Conservation (phyloP, 2,888 invertebrate genomes). For the Archips xylosteana region DNA sequence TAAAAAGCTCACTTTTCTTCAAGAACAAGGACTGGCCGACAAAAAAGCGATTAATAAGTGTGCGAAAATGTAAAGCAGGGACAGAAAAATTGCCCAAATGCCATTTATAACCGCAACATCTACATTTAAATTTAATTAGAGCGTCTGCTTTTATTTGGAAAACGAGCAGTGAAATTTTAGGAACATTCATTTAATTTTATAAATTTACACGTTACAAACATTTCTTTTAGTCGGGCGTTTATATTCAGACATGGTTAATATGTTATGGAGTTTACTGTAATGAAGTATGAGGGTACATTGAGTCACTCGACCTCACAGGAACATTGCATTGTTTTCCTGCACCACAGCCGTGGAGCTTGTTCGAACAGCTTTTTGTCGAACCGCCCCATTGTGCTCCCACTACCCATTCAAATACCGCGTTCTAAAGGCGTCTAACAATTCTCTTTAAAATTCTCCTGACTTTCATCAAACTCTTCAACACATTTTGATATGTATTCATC, state of each 20-base stretch:
- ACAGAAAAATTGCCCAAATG: constrained; percentile 32
- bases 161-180: not conserved
- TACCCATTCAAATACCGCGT: constrained; percentile 68
- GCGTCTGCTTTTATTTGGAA: constrained; percentile 25
- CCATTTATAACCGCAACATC: constrained; percentile 40
- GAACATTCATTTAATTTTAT: constrained; percentile 8
- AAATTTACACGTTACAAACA: not conserved
- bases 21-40: constrained; percentile 17
- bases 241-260: not conserved
- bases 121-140: constrained; percentile 34
- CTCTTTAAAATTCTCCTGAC: constrained; percentile 54
- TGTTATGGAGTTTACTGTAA: constrained; percentile 48
- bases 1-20: constrained; percentile 17
- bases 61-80: constrained; percentile 35
- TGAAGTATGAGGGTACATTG: constrained; percentile 68
- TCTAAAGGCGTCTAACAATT: constrained; percentile 58
- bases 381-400: constrained; percentile 69
- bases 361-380: constrained; percentile 73
- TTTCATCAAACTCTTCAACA: constrained; percentile 44
- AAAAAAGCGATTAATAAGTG: constrained; percentile 37
- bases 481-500: constrained; percentile 23
- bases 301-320: constrained; percentile 76
- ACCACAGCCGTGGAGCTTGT: constrained; percentile 68
- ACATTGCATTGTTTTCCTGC: constrained; percentile 71
- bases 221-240: not conserved